Evolutionary conservation across 2,888 invertebrate genomes (phyloP).

Genomic region (Anaspis maculata): DNA sequence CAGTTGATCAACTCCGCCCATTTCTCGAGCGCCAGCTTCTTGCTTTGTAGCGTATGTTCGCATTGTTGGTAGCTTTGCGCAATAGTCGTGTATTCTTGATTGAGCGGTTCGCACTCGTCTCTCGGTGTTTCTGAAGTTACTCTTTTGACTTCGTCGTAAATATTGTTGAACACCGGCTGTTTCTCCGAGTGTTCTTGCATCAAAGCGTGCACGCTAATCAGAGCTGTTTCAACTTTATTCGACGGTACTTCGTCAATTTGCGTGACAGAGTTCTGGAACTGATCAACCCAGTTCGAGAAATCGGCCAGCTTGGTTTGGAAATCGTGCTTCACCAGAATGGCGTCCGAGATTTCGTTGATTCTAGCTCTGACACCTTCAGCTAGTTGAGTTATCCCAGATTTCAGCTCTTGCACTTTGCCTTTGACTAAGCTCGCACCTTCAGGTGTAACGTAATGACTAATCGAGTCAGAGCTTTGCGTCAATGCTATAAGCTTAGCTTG

Average conservation of each 20-base stretch:
- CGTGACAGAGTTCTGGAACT: conserved; percentile 60
- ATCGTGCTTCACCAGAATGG: conserved; percentile 73
- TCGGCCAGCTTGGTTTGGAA: conserved; percentile 70
- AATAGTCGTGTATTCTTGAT: conserved; percentile 67
- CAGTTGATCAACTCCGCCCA: conserved; percentile 78
- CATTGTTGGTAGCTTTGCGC: conserved; percentile 70
- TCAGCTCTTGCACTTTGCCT: conserved; percentile 64
- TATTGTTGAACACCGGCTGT: conserved; percentile 65
- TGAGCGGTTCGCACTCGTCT: conserved; percentile 64
- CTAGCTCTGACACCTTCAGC: conserved; percentile 68
- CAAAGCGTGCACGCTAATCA: conserved; percentile 71
- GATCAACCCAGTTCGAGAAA: conserved; percentile 73
- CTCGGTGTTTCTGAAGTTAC: conserved; percentile 62
- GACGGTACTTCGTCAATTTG: conserved; percentile 74
- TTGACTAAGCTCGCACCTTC: conserved; percentile 69
- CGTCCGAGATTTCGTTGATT: conserved; percentile 74
- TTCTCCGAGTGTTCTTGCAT: conserved; percentile 81
- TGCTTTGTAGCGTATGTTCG: conserved; percentile 64
- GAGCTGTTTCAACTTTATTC: conserved; percentile 69
- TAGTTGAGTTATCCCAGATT: conserved; percentile 62
- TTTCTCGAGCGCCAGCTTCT: conserved; percentile 66
- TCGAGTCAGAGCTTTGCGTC: conserved; percentile 71
- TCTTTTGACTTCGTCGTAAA: conserved; percentile 77
- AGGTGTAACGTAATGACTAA: conserved; percentile 66
- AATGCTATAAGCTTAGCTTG: conserved; percentile 74